phyloP scores from a whole-genome alignment of 2,888 invertebrate genomes.

The Drosophila affinis region DNA sequence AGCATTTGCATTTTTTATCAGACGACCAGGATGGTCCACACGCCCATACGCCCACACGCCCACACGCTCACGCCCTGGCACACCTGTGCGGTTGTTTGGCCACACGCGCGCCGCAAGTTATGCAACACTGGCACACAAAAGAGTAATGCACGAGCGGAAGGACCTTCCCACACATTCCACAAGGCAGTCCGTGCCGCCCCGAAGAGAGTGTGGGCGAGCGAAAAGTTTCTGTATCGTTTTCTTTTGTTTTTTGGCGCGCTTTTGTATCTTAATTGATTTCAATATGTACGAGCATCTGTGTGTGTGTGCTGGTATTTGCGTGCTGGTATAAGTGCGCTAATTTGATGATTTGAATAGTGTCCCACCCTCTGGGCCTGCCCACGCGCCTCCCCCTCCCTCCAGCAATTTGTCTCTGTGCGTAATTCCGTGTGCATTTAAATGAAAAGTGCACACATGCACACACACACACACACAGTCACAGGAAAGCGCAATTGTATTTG shows the following conservation, averaged over 20 bases:
- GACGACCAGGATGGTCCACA: constrained; percentile 31
- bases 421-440: constrained; percentile 72
- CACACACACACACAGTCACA: constrained; percentile 42
- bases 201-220: not conserved
- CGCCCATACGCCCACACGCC: constrained; percentile 4
- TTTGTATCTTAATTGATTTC: constrained; percentile 76
- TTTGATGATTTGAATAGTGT: constrained; percentile 70
- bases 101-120: constrained; percentile 74
- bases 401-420: constrained; percentile 26
- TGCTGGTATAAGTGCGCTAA: constrained; percentile 64
- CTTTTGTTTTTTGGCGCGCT: constrained; percentile 44
- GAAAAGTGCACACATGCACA: constrained; percentile 66
- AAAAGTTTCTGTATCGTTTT: constrained; percentile 9
- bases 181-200: not conserved
- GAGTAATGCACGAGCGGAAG: constrained; percentile 22
- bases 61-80: constrained; percentile 21
- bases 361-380: not conserved
- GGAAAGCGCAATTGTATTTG: constrained; percentile 71
- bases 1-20: constrained; percentile 79
- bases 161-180: constrained; percentile 19
- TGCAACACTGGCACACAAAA: constrained; percentile 63
- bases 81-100: constrained; percentile 63
- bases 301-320: constrained; percentile 16
- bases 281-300: constrained; percentile 7
- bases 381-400: not conserved